Conservation (phyloP, 2,113 vertebrate genomes). For the Oostethus manadensis region DNA sequence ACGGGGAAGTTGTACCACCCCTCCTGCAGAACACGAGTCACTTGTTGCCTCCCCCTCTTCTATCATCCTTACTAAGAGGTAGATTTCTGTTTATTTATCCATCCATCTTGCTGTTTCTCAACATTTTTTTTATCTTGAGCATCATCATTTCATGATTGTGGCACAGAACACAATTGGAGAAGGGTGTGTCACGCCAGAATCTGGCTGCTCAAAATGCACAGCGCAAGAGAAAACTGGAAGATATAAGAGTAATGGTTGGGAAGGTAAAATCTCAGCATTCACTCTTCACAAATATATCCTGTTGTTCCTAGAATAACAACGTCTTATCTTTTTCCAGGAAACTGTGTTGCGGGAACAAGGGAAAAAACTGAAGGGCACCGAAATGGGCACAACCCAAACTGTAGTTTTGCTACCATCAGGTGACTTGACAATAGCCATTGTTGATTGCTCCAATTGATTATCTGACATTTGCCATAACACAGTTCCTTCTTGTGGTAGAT, state of each 20-base stretch:
- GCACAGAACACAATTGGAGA: slow-evolving; percentile 76
- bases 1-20: slow-evolving; percentile 69
- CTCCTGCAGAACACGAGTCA: slow-evolving; percentile 62
- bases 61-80: slow-evolving; percentile 44
- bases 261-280: slow-evolving; percentile 72
- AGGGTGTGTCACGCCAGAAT: slow-evolving; percentile 79
- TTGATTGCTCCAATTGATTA: neutral
- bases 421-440: slow-evolving; percentile 48
- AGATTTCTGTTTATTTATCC: neutral
- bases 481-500: slow-evolving; percentile 62
- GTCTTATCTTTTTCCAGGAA: slow-evolving; percentile 67
- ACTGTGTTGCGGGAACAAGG: slow-evolving; percentile 76
- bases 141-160: slow-evolving; percentile 4
- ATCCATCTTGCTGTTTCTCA: neutral
- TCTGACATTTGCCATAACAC: neutral
- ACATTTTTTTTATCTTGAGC: no score
- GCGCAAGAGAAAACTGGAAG: slow-evolving; percentile 88
- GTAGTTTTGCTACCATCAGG: slow-evolving; percentile 90
- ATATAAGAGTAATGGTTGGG: slow-evolving; percentile 75
- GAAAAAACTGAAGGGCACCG: slow-evolving; percentile 84
- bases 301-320: neutral
- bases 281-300: neutral
- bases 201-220: slow-evolving; percentile 82
- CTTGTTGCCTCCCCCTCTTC: slow-evolving; percentile 1
- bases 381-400: slow-evolving; percentile 72